Conservation (phyloP, 53 echinoderm and acorn worm genomes). For the Arbacia lixula region DNA sequence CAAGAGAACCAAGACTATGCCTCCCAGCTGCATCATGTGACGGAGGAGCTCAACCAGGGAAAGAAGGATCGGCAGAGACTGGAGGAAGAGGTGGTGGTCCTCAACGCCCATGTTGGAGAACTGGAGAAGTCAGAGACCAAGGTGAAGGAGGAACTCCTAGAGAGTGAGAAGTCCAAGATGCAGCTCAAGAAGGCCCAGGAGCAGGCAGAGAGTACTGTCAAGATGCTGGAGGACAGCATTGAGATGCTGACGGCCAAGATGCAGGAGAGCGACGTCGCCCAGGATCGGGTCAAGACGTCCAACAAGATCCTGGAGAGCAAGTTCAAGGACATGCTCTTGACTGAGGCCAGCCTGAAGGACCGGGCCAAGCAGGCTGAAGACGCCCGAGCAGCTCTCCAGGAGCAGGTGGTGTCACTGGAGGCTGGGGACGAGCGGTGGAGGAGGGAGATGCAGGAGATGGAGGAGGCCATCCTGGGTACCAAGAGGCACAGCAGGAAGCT, state of each 20-base stretch:
- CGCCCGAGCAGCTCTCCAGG: constrained; percentile 16
- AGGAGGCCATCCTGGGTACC: constrained; percentile 42
- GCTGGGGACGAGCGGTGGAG: constrained; percentile 48
- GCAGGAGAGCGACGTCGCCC: constrained; percentile 48
- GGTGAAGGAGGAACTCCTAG: constrained; percentile 67
- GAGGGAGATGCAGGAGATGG: constrained; percentile 48
- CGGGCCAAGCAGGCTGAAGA: constrained; percentile 56
- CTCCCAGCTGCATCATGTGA: constrained; percentile 10
- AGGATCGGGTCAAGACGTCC: constrained; percentile 21
- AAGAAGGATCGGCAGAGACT: constrained; percentile 34
- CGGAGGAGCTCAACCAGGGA: constrained; percentile 50
- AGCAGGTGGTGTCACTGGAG: constrained; percentile 26
- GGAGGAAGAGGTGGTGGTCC: constrained; percentile 34
- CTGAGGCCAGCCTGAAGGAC: constrained; percentile 21
- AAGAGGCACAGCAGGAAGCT: constrained; percentile 44
- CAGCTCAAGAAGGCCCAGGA: constrained; percentile 24
- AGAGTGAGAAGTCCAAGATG: constrained; percentile 54
- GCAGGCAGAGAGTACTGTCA: constrained; percentile 33
- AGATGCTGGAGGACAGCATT: constrained; percentile 49
- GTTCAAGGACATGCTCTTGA: constrained; percentile 45
- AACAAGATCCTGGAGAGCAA: constrained; percentile 48
- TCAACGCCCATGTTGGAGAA: constrained; percentile 54
- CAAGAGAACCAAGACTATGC: constrained; percentile 23
- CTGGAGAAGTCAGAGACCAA: constrained; percentile 73
- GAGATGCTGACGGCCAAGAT: constrained; percentile 28